phyloP scores from a whole-genome alignment of 2,888 invertebrate species.

The Lasioglossum vierecki region DNA sequence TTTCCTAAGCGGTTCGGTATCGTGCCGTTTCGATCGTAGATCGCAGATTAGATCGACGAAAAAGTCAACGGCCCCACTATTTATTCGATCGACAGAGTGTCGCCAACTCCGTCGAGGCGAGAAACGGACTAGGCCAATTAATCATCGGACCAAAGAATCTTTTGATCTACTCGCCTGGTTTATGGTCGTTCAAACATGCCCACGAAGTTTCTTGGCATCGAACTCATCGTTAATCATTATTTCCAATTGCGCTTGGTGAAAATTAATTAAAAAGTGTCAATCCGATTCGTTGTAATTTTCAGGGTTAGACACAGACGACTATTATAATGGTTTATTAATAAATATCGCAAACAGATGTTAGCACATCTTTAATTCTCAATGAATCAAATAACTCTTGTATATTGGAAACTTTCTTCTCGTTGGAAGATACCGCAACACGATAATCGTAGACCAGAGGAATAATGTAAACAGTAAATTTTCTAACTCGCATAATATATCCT shows the following conservation, averaged over 20 bases:
- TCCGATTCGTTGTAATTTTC: not conserved
- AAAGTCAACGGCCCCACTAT: constrained; percentile 45
- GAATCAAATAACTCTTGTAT: not conserved
- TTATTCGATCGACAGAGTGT: constrained; percentile 44
- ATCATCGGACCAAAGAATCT: constrained; percentile 40
- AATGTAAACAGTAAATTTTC: not conserved
- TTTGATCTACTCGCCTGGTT: not conserved
- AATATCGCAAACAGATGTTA: not conserved
- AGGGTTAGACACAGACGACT: not conserved
- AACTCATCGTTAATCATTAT: not conserved
- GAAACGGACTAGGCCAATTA: constrained; percentile 47
- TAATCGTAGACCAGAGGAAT: not conserved
- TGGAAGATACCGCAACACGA: not conserved
- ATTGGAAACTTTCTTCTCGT: not conserved
- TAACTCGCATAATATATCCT: not conserved
- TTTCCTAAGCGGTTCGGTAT: constrained; percentile 44
- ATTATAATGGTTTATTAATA: not conserved
- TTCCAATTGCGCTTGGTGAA: not conserved
- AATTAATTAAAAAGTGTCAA: not conserved
- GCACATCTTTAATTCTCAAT: not conserved
- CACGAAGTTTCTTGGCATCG: not conserved
- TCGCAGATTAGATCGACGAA: constrained; percentile 49
- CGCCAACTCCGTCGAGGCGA: constrained; percentile 1
- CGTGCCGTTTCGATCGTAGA: constrained; percentile 44
- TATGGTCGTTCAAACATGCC: constrained; percentile 23